A percentile compares a stretch with the other conserved stretches of the same genome.
Evolutionary conservation across 2,888 invertebrate genomes (phyloP).

Genomic region (Lamellibrachia columna): DNA sequence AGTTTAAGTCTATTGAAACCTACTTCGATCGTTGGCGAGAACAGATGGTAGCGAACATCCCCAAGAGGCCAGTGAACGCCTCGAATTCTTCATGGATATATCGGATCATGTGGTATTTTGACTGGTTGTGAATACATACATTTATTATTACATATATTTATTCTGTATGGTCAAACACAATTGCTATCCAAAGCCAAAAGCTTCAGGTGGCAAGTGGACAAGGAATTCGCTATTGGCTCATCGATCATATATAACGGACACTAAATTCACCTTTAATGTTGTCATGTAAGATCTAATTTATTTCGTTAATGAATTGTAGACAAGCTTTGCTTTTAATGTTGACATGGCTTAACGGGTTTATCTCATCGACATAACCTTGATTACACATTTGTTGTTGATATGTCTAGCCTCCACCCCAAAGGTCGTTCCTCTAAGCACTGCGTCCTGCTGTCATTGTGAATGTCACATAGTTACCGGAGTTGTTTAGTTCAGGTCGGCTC

Average conservation of each 20-base stretch:
- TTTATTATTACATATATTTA: background rate
- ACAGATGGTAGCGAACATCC: background rate
- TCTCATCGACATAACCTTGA: background rate
- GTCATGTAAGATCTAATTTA: background rate
- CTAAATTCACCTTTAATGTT: too few species aligned
- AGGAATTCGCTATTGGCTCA: too few species aligned
- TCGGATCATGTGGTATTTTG: background rate
- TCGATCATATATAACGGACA: too few species aligned
- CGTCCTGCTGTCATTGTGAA: background rate
- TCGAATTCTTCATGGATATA: background rate
- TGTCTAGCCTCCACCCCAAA: background rate
- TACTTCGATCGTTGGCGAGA: background rate
- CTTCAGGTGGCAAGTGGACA: too few species aligned
- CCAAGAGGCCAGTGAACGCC: background rate
- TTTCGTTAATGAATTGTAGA: background rate
- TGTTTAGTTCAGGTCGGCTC: background rate
- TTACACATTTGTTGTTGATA: background rate
- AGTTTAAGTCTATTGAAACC: background rate
- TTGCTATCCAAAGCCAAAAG: too few species aligned
- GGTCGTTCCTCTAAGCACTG: background rate
- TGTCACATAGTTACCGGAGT: background rate
- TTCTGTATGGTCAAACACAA: background rate
- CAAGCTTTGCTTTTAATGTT: too few species aligned
- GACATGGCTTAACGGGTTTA: too few species aligned
- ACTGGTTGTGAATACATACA: background rate